A percentile compares a stretch with the other conserved stretches of the same genome.
Conservation (phyloP, 2,888 invertebrate species). For the Pycnomerus fuliginosus region DNA sequence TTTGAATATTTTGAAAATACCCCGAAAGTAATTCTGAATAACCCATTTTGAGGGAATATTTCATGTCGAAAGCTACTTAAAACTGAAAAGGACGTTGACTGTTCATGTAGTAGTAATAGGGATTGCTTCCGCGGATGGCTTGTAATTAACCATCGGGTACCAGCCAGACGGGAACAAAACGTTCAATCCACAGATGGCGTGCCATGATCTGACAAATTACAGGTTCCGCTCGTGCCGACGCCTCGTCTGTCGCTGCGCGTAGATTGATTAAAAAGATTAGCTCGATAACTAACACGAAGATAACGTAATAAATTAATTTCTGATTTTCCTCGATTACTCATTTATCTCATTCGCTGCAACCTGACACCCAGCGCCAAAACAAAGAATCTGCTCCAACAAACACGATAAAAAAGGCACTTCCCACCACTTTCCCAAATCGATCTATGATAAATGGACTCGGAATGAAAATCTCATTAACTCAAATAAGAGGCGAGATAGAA, state of each 20-base stretch:
- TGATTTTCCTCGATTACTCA: conserved; percentile 35
- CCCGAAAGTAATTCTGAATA: too few relatives aligned
- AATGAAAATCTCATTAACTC: too few relatives aligned
- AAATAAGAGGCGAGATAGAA: too few relatives aligned
- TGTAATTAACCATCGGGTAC: too few relatives aligned
- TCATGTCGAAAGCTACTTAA: too few relatives aligned
- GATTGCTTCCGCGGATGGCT: too few relatives aligned
- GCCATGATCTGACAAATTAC: conserved; percentile 32
- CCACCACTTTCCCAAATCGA: conserved; percentile 5
- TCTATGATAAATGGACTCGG: conserved; percentile 18
- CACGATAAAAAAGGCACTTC: conserved; percentile 10
- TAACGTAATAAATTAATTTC: conserved; percentile 38
- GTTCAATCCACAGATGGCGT: conserved; percentile 26
- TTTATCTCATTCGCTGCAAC: conserved; percentile 28
- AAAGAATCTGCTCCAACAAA: conserved; percentile 15
- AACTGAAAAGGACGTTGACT: too few relatives aligned
- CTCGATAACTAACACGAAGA: conserved; percentile 34
- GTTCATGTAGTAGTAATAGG: too few relatives aligned
- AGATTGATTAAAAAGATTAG: conserved; percentile 39
- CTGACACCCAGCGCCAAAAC: conserved; percentile 20
- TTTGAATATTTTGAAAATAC: too few relatives aligned
- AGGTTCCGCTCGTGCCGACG: conserved; percentile 32
- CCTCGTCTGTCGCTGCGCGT: conserved; percentile 27
- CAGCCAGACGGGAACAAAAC: too few relatives aligned
- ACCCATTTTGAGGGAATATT: too few relatives aligned